These are phyloP conservation scores for rabbit (Oryctolagus cuniculus) DNA, from an alignment of 2,113 vertebrate species.

Conservation along the genomic window mOryCun1.1 NC_091434.1:93550501-93551000, in stretches of 20 bases:
- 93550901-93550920: background rate
- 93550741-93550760: background rate
- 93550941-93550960: slow-evolving; percentile 11
- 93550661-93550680: background rate
- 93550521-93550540: background rate
- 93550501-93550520: slow-evolving; percentile 32
- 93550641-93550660: background rate
- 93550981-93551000: background rate
- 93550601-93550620: background rate
- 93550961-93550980: background rate
- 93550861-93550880: background rate
- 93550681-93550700: slow-evolving; percentile 1
- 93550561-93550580: background rate
- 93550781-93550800: slow-evolving; percentile 6
- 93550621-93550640: background rate
- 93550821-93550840: background rate
- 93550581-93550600: slow-evolving; percentile 27
- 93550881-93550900: background rate
- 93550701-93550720: background rate
- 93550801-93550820: slow-evolving; percentile 8
- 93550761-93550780: background rate
- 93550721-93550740: background rate
- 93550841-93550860: background rate
- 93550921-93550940: slow-evolving; percentile 26
- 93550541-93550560: background rate